These are phyloP conservation scores for Crocallis elinguaria DNA, from an alignment of 2,888 invertebrate species.

Conservation along the genomic window DNA sequence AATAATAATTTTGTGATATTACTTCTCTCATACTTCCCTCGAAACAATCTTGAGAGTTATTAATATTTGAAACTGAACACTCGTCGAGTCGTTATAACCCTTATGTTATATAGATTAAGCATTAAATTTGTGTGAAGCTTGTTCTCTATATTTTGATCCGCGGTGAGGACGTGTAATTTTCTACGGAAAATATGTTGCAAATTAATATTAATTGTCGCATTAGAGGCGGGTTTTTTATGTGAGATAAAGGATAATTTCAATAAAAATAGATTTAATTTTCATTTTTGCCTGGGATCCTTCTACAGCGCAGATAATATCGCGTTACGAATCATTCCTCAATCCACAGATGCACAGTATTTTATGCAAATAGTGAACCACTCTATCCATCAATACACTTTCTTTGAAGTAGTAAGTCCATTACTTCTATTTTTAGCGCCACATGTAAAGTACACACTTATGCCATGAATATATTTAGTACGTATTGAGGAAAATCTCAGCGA, in stretches of 20 bases:
- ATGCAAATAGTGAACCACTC: background rate
- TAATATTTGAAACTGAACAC: conserved; percentile 35
- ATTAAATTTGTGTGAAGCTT: conserved; percentile 4
- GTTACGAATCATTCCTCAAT: too few relatives aligned
- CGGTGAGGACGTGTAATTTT: conserved; percentile 41
- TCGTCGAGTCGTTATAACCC: conserved; percentile 10
- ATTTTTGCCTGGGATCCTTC: too few relatives aligned
- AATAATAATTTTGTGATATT: conserved; percentile 29
- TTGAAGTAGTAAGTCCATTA: conserved; percentile 20
- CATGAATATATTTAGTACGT: conserved; percentile 26
- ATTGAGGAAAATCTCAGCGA: conserved; percentile 30
- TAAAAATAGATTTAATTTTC: too few relatives aligned
- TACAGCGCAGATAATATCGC: too few relatives aligned
- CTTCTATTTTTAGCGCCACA: conserved; percentile 15
- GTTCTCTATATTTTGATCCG: background rate
- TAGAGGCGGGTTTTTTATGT: background rate
- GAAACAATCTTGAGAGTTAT: conserved; percentile 35
- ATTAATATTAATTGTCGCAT: conserved; percentile 47
- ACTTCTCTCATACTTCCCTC: conserved; percentile 24
- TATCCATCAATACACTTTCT: background rate
- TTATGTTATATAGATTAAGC: conserved; percentile 14
- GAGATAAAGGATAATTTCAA: background rate
- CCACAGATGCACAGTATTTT: background rate
- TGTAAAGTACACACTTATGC: conserved; percentile 24
- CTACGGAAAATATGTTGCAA: conserved; percentile 44